Percentiles rank a stretch among this genome's conserved stretches.
phyloP scores from a whole-genome alignment of 2,888 invertebrate species.

The Rhodophaea formosa region DNA sequence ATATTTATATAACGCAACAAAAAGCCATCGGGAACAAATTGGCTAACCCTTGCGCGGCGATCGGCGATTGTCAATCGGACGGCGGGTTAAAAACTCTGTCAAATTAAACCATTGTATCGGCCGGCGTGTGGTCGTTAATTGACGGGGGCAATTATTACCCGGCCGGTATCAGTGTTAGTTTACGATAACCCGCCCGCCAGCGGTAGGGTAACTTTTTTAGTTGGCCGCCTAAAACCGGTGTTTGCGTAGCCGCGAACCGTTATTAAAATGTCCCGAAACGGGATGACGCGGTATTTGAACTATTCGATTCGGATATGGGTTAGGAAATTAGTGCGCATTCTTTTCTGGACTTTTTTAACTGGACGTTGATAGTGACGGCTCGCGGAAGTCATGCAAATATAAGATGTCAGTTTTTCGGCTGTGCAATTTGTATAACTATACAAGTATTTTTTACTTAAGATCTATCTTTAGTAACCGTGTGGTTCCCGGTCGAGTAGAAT shows the following conservation, averaged over 20 bases:
- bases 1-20: constrained; percentile 6
- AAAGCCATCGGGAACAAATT: constrained; percentile 9
- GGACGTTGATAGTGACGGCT: background rate
- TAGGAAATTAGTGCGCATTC: background rate
- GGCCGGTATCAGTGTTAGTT: constrained; percentile 51
- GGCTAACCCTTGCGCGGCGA: constrained; percentile 20
- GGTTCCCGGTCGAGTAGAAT: no score
- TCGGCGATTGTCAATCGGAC: constrained; percentile 48
- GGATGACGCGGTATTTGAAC: constrained; percentile 14
- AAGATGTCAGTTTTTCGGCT: no score
- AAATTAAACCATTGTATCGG: constrained; percentile 50
- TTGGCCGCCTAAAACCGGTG: constrained; percentile 22
- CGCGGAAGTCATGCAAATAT: no score
- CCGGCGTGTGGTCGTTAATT: constrained; percentile 42
- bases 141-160: constrained; percentile 52
- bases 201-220: constrained; percentile 29
- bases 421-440: no score
- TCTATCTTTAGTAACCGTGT: no score
- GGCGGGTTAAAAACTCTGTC: constrained; percentile 48
- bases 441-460: no score
- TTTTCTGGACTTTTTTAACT: background rate
- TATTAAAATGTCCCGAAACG: constrained; percentile 43
- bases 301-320: constrained; percentile 14
- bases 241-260: constrained; percentile 36
- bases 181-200: constrained; percentile 37